Conservation (phyloP, 2,113 vertebrate genomes). For the Notarius quadriscutis region DNA sequence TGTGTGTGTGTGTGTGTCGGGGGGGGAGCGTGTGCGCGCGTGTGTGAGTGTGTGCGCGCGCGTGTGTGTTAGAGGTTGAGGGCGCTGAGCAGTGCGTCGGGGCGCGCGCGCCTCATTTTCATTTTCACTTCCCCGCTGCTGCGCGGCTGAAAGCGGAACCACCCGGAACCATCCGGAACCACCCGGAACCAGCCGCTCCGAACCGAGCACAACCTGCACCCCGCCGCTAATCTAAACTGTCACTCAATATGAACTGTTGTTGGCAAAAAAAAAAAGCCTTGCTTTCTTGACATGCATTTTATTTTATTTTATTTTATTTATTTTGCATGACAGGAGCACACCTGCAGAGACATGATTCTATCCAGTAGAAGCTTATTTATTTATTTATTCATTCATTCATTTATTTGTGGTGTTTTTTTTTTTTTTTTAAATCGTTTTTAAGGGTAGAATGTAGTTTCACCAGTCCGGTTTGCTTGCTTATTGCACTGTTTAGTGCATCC, state of each 20-base stretch:
- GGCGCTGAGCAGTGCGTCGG: slow-evolving; percentile 46
- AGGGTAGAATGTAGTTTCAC: background rate
- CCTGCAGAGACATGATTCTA: background rate
- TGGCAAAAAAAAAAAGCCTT: background rate
- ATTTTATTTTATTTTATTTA: too few relatives aligned
- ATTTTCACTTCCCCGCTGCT: slow-evolving; percentile 84
- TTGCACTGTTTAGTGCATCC: background rate
- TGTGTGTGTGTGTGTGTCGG: slow-evolving; percentile 55
- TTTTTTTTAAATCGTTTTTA: background rate
- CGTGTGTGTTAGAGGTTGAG: background rate
- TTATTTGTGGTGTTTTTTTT: too few relatives aligned
- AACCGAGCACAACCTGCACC: too few relatives aligned
- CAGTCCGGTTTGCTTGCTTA: background rate
- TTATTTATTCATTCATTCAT: background rate
- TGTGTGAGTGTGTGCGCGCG: background rate
- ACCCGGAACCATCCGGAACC: background rate
- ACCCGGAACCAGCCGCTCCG: too few relatives aligned
- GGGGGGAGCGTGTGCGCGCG: background rate
- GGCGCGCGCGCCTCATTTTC: slow-evolving; percentile 73
- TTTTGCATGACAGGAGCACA: background rate
- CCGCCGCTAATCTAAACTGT: too few relatives aligned
- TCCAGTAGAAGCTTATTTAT: background rate
- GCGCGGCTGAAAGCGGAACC: slow-evolving; percentile 35
- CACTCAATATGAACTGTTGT: background rate
- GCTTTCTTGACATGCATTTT: background rate